Evolutionary conservation across 1,140 invertebrate genomes (phyloP).

Genomic region (Vanessa atalanta): DNA sequence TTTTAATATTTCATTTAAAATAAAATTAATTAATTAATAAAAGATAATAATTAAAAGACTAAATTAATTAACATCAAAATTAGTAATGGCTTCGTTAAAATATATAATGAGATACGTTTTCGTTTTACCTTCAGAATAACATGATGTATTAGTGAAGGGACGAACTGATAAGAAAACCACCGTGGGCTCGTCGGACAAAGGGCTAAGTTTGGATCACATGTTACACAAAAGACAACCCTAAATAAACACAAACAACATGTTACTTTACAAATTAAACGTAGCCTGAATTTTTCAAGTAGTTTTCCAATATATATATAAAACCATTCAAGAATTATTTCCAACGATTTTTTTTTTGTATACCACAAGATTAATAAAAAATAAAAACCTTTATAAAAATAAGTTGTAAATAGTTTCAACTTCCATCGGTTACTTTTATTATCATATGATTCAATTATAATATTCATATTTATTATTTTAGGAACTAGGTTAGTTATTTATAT

Average conservation of each 20-base stretch:
- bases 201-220: conserved; percentile 56
- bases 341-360: not conserved
- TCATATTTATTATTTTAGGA: too few relatives aligned
- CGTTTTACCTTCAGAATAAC: conserved; percentile 12
- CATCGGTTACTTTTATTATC: too few relatives aligned
- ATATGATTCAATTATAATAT: too few relatives aligned
- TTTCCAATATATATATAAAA: not conserved
- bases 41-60: too few relatives aligned
- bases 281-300: conserved; percentile 24
- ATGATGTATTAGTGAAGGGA: conserved; percentile 44
- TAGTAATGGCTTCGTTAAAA: not conserved
- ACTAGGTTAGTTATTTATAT: too few relatives aligned
- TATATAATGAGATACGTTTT: conserved; percentile 1
- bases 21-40: too few relatives aligned
- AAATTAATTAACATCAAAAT: not conserved
- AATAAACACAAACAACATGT: conserved; percentile 58
- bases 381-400: too few relatives aligned
- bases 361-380: too few relatives aligned
- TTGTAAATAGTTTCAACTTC: too few relatives aligned
- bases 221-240: conserved; percentile 64
- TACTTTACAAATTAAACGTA: conserved; percentile 45
- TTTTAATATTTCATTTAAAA: too few relatives aligned
- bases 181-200: conserved; percentile 56
- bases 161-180: conserved; percentile 60
- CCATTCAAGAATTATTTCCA: not conserved